These are phyloP conservation scores for Dysmachus trigonus DNA, from an alignment of 2,888 invertebrate species.

Conservation along the genomic window DNA sequence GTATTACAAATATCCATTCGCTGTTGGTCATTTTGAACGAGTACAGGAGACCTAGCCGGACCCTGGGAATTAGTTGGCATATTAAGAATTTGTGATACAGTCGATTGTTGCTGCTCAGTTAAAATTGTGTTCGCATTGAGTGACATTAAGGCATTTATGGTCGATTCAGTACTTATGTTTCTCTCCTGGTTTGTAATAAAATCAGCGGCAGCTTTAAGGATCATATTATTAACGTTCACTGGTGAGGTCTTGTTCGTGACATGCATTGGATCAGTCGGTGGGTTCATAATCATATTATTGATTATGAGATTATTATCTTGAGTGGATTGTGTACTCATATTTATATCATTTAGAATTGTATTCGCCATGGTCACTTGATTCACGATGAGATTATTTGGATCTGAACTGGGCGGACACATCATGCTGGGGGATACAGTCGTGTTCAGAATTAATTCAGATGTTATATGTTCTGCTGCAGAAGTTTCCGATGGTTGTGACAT, in stretches of 20 bases:
- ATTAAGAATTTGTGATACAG: constrained; percentile 51
- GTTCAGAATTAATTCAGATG: constrained; percentile 71
- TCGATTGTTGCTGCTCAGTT: constrained; percentile 46
- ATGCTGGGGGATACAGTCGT: constrained; percentile 71
- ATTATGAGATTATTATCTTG: constrained; percentile 60
- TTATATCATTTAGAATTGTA: constrained; percentile 59
- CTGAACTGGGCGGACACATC: constrained; percentile 65
- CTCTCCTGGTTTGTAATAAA: constrained; percentile 71
- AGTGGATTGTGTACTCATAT: constrained; percentile 58
- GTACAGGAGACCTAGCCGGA: constrained; percentile 48
- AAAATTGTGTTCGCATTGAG: constrained; percentile 50
- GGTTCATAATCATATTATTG: constrained; percentile 62
- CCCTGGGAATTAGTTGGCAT: constrained; percentile 48
- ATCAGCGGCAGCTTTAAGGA: constrained; percentile 78
- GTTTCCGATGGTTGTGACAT: constrained; percentile 45
- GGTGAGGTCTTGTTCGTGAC: constrained; percentile 58
- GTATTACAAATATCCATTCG: constrained; percentile 42
- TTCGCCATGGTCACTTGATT: constrained; percentile 61
- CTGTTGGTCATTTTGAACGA: constrained; percentile 47
- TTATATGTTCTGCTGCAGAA: constrained; percentile 59
- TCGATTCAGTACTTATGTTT: constrained; percentile 66
- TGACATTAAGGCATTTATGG: constrained; percentile 53
- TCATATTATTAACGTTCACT: constrained; percentile 71
- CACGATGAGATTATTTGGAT: constrained; percentile 37
- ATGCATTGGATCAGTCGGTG: constrained; percentile 52